Evolutionary conservation across 2,888 invertebrate genomes (phyloP).

Genomic region (Euspilapteryx auroguttella): DNA sequence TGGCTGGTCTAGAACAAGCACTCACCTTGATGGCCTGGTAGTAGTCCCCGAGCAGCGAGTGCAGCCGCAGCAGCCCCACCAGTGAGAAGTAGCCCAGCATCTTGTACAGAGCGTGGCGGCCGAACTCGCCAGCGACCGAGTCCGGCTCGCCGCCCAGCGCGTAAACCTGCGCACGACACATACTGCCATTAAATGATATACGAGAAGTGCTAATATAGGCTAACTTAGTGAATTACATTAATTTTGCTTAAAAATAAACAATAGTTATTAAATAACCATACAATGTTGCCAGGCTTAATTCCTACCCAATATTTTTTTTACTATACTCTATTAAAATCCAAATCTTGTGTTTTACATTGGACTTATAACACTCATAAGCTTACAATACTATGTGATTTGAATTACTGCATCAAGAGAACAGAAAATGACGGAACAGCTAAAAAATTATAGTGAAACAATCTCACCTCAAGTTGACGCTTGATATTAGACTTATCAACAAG

Average conservation of each 20-base stretch:
- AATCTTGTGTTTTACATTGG: too few relatives aligned
- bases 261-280: not conserved
- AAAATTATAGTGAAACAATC: too few relatives aligned
- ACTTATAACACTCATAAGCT: too few relatives aligned
- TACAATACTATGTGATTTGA: too few relatives aligned
- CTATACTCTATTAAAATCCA: too few relatives aligned
- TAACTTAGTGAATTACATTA: not conserved
- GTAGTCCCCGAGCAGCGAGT: constrained; percentile 96
- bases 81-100: constrained; percentile 99
- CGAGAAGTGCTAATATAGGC: not conserved
- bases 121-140: constrained; percentile 95
- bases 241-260: not conserved
- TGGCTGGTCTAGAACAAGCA: too few relatives aligned
- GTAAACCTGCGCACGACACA: constrained; percentile 48
- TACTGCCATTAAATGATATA: not conserved
- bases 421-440: too few relatives aligned
- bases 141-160: constrained; percentile 87
- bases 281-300: not conserved
- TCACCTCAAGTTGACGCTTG: constrained; percentile 92
- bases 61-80: constrained; percentile 91
- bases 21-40: constrained; percentile 91
- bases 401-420: too few relatives aligned
- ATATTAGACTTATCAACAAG: constrained; percentile 98
- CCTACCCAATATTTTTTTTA: too few relatives aligned
- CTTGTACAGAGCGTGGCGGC: constrained; percentile 94